These are phyloP conservation scores for Coelinius sp. DNA, from an alignment of 2,888 invertebrate species.

Conservation along the genomic window DNA sequence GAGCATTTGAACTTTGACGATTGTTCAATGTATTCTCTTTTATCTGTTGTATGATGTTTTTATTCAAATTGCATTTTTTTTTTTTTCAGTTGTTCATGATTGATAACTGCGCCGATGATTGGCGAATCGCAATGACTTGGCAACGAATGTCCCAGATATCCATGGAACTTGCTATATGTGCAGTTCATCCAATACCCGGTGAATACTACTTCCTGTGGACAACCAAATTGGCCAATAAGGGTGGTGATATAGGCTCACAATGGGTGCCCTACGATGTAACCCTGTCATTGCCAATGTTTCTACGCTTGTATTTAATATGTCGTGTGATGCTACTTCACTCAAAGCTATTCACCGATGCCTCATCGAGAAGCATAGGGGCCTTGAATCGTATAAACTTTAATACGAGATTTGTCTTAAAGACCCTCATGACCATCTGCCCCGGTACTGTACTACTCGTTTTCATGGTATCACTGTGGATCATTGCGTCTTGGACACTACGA, in stretches of 20 bases:
- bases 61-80: not conserved
- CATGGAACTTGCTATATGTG: constrained; percentile 94
- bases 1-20: not conserved
- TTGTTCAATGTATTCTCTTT: not conserved
- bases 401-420: constrained; percentile 96
- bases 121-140: constrained; percentile 99
- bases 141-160: constrained; percentile 94
- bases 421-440: constrained; percentile 99
- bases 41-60: not conserved
- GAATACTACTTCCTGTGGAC: constrained; percentile 97
- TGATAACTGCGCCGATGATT: constrained; percentile 99
- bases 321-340: constrained; percentile 99
- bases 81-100: constrained; percentile 95
- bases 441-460: constrained; percentile 97
- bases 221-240: constrained; percentile 93
- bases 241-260: constrained; percentile 75
- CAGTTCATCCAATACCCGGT: constrained; percentile 98
- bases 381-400: constrained; percentile 99
- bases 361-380: constrained; percentile 97
- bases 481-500: constrained; percentile 98
- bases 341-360: constrained; percentile 99
- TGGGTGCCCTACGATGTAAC: constrained; percentile 96
- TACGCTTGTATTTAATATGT: constrained; percentile 98
- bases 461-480: constrained; percentile 99
- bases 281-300: constrained; percentile 99